phyloP scores from a whole-genome alignment of 2,888 invertebrate genomes.

The Stegophylla sp. region DNA sequence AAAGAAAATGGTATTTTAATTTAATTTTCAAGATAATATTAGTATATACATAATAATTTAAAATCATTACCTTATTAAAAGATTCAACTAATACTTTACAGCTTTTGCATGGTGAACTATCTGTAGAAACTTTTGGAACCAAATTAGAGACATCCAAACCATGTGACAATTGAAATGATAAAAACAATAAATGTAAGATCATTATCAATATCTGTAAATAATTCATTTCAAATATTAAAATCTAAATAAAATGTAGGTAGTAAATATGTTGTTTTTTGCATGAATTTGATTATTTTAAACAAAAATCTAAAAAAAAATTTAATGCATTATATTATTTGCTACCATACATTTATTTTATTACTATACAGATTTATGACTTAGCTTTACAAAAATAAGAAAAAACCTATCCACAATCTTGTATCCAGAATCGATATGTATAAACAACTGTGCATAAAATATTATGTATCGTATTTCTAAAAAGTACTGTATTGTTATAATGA shows the following conservation, averaged over 20 bases:
- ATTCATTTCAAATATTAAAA: not conserved
- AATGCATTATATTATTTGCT: too few species aligned
- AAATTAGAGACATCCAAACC: conserved; percentile 37
- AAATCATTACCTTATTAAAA: conserved; percentile 70
- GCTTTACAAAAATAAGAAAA: too few species aligned
- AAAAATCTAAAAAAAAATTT: too few species aligned
- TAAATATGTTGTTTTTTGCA: too few species aligned
- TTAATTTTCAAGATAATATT: not conserved
- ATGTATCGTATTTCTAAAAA: too few species aligned
- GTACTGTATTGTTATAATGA: too few species aligned
- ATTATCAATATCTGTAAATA: conserved; percentile 40
- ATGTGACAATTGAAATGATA: conserved; percentile 13
- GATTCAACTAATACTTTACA: conserved; percentile 79
- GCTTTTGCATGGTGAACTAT: conserved; percentile 74
- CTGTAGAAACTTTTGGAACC: conserved; percentile 66
- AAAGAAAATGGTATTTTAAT: conserved; percentile 44
- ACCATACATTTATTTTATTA: too few species aligned
- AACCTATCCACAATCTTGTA: too few species aligned
- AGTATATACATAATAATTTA: conserved; percentile 28
- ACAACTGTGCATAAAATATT: too few species aligned
- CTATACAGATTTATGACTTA: too few species aligned
- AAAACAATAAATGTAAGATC: conserved; percentile 26
- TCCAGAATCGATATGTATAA: too few species aligned
- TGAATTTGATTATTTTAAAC: too few species aligned
- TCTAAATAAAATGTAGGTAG: not conserved